phyloP scores from a whole-genome alignment of 2,888 invertebrate genomes.

The Alviniconcha strummeri region DNA sequence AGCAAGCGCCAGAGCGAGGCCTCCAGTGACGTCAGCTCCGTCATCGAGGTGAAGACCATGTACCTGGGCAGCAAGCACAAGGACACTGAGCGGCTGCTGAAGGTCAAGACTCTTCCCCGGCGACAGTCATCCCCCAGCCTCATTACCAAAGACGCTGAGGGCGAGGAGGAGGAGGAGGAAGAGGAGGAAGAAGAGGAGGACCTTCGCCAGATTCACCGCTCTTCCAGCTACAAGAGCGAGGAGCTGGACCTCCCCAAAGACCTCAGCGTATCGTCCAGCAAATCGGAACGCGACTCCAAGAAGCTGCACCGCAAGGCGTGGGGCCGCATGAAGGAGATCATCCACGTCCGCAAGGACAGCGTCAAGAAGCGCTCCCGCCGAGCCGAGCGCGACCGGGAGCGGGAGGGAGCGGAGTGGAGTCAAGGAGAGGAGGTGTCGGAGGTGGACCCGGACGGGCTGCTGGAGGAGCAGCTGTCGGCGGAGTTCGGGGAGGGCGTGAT shows the following conservation, averaged over 20 bases:
- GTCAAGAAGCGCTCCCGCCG: conserved; percentile 77
- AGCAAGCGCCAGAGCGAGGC: conserved; percentile 39
- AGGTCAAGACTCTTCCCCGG: conserved; percentile 50
- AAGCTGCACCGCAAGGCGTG: conserved; percentile 80
- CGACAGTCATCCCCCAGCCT: conserved; percentile 66
- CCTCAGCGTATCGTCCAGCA: neutral
- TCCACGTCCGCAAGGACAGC: conserved; percentile 82
- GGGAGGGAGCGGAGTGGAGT: conserved; percentile 49
- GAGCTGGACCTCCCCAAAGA: conserved; percentile 41
- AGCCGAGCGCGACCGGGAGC: conserved; percentile 40
- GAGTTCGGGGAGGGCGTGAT: conserved; percentile 58
- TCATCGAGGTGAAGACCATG: conserved; percentile 49
- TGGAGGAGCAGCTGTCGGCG: conserved; percentile 47
- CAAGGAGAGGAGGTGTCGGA: conserved; percentile 61
- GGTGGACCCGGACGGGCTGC: conserved; percentile 55
- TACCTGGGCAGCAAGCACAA: conserved; percentile 40
- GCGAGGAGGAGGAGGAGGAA: conserved; percentile 41
- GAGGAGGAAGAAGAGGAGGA: conserved; percentile 48
- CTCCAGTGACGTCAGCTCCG: conserved; percentile 48
- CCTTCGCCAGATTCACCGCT: conserved; percentile 50
- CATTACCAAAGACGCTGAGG: conserved; percentile 46
- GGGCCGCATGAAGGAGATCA: conserved; percentile 86
- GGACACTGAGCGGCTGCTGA: conserved; percentile 31
- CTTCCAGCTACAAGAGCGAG: conserved; percentile 62
- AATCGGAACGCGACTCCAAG: conserved; percentile 42